Percentiles rank a stretch among this genome's conserved stretches.
These are phyloP conservation scores for Eledone cirrhosa DNA, from an alignment of 2,888 invertebrate genomes.

Conservation along the genomic window DNA sequence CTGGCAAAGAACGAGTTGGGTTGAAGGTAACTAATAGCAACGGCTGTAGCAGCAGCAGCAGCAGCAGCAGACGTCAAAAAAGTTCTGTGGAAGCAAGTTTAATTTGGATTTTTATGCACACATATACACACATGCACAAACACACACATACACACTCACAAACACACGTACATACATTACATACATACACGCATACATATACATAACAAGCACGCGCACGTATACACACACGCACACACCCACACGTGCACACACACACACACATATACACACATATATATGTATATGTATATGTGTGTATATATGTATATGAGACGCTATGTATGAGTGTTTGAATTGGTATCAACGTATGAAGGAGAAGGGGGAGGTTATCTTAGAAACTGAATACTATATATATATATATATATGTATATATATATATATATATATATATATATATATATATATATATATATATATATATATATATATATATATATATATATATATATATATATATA, in stretches of 20 bases:
- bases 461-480: not conserved
- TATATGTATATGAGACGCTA: not conserved
- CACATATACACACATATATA: not conserved
- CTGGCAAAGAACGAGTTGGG: too few species aligned
- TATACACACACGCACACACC: not conserved
- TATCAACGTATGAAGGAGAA: not conserved
- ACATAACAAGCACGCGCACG: not conserved
- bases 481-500: not conserved
- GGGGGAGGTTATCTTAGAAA: not conserved
- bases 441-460: not conserved
- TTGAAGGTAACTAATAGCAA: too few species aligned
- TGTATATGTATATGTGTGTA: not conserved
- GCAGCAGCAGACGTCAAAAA: too few species aligned
- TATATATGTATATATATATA: conserved; percentile 6
- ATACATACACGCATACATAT: not conserved
- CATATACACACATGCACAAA: not conserved
- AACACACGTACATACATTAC: not conserved
- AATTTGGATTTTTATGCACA: not conserved
- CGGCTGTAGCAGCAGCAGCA: too few species aligned
- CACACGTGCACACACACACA: not conserved
- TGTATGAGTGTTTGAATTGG: not conserved
- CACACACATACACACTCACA: too few species aligned
- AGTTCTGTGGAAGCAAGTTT: not conserved
- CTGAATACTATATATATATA: too few species aligned
- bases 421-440: conserved; percentile 4